phyloP scores from a whole-genome alignment of 2,797 vertebrate genomes.

The Lagodon rhomboides region DNA sequence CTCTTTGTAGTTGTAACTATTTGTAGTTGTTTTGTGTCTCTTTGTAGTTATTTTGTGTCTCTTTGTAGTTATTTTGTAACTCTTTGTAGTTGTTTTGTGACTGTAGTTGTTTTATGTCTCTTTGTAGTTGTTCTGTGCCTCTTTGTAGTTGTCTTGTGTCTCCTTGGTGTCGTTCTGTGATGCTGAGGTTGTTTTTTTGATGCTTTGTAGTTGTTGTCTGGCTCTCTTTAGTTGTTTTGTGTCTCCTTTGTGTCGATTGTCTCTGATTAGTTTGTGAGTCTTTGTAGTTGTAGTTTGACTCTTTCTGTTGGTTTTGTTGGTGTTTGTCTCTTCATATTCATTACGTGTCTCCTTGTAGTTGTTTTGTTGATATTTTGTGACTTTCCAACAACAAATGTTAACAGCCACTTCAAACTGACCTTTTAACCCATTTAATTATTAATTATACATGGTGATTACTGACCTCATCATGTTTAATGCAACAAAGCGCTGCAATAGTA shows the following conservation, averaged over 20 bases:
- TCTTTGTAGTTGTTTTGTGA: neutral
- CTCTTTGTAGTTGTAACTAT: accelerated
- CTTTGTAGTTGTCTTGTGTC: neutral
- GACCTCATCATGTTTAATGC: slow-evolving; percentile 2
- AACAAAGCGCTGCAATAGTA: slow-evolving; percentile 5
- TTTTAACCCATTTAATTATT: neutral
- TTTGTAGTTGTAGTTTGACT: too few relatives aligned
- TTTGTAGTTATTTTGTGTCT: neutral
- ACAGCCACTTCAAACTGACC: neutral
- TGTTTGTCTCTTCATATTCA: neutral
- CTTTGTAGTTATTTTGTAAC: neutral
- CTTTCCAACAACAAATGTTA: neutral
- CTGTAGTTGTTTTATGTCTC: neutral
- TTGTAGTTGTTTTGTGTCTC: neutral
- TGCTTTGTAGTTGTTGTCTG: neutral
- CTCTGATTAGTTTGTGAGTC: neutral
- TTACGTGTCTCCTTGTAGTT: neutral
- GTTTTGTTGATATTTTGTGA: neutral
- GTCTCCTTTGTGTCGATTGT: neutral
- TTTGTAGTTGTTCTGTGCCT: neutral
- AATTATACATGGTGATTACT: neutral
- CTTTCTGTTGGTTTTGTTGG: too few relatives aligned
- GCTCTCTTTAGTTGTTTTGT: neutral
- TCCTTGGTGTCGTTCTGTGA: neutral
- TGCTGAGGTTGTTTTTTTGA: neutral